Evolutionary conservation across 2,888 invertebrate genomes (phyloP).

Genomic region (Oxyteleia sp.): DNA sequence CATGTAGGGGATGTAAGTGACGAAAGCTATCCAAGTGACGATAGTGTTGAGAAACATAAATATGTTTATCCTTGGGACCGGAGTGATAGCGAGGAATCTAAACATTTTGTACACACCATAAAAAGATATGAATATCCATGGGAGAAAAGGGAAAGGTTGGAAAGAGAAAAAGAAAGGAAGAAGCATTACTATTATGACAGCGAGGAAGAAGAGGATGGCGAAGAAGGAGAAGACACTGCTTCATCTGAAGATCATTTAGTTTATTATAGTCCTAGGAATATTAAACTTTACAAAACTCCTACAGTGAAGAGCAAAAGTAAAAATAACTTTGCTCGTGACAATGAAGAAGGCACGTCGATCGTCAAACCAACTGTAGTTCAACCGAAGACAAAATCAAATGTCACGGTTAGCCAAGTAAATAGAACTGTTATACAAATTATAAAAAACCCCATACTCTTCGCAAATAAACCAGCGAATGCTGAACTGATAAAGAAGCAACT

Average conservation of each 20-base stretch:
- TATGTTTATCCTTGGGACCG: constrained; percentile 83
- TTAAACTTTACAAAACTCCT: constrained; percentile 39
- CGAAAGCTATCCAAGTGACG: constrained; percentile 67
- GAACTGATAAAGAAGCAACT: neutral
- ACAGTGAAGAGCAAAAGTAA: constrained; percentile 30
- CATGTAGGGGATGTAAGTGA: constrained; percentile 45
- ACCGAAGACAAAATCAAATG: constrained; percentile 28
- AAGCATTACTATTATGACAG: constrained; percentile 65
- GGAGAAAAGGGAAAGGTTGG: constrained; percentile 83
- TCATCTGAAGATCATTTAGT: constrained; percentile 56
- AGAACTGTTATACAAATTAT: constrained; percentile 35
- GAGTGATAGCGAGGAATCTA: constrained; percentile 75
- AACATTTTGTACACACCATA: constrained; percentile 57
- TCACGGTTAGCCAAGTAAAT: constrained; percentile 46
- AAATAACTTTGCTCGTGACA: constrained; percentile 18
- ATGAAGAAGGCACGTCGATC: constrained; percentile 40
- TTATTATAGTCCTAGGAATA: constrained; percentile 42
- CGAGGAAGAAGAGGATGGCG: constrained; percentile 69
- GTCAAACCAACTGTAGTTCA: constrained; percentile 35
- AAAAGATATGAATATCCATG: constrained; percentile 84
- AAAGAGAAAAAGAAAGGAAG: constrained; percentile 63
- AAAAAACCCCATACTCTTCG: constrained; percentile 26
- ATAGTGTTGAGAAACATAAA: constrained; percentile 73
- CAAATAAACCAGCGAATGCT: neutral
- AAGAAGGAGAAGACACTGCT: constrained; percentile 51